phyloP scores from a whole-genome alignment of 2,113 vertebrate species.

The Dasyurus viverrinus region DNA sequence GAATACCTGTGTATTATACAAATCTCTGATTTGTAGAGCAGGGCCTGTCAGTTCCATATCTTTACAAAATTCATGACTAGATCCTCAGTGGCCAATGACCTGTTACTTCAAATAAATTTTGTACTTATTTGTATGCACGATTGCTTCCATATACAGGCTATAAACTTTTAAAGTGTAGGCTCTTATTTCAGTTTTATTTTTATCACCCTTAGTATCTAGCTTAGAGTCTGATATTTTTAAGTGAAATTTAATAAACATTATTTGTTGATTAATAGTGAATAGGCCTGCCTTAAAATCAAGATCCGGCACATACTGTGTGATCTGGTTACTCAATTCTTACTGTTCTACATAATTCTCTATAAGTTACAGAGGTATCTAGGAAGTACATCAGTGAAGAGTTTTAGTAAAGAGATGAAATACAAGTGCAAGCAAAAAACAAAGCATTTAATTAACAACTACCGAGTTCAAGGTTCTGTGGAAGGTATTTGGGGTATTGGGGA shows the following conservation, averaged over 20 bases:
- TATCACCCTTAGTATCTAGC: too few species aligned
- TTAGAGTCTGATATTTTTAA: too few species aligned
- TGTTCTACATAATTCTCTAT: too few species aligned
- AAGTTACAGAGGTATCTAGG: background rate
- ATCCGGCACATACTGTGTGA: background rate
- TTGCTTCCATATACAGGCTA: background rate
- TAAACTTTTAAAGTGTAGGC: background rate
- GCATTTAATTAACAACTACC: background rate
- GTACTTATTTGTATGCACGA: background rate
- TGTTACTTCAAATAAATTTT: background rate
- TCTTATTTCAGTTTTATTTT: background rate
- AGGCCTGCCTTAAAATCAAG: background rate
- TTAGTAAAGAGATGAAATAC: background rate
- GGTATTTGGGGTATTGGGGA: too few species aligned
- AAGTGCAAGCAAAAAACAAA: background rate
- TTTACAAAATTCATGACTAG: background rate
- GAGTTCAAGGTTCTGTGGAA: background rate
- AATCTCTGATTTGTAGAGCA: too few species aligned
- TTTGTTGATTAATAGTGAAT: background rate
- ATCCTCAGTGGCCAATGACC: background rate
- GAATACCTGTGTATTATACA: background rate
- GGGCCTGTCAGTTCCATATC: background rate
- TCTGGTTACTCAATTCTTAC: background rate
- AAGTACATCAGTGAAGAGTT: background rate
- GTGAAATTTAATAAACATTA: background rate